Percentiles rank a stretch among this genome's conserved stretches.
phyloP scores from a whole-genome alignment of 1,140 invertebrate species.

The Drosophila erecta region DNA sequence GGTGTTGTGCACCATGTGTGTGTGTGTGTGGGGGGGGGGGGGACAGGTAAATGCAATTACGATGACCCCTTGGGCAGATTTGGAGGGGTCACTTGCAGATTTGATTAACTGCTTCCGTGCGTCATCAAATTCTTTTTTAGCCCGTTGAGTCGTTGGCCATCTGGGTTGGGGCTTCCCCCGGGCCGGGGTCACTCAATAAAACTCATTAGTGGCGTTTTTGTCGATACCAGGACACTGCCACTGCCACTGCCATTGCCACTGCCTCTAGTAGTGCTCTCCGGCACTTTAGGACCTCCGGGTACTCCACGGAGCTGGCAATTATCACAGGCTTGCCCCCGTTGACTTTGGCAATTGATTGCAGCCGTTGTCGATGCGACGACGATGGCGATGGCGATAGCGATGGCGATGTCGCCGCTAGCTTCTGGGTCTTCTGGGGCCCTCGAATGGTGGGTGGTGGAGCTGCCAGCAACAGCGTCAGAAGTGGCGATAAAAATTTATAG shows the following conservation, averaged over 20 bases:
- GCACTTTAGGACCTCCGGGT: conserved; percentile 9
- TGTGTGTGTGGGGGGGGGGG: conserved; percentile 4
- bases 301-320: conserved; percentile 66
- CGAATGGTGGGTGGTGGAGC: conserved; percentile 15
- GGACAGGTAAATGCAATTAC: conserved; percentile 65
- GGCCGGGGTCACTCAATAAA: conserved; percentile 64
- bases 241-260: background rate
- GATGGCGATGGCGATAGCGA: conserved; percentile 33
- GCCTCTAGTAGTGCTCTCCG: background rate
- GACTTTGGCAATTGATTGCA: conserved; percentile 82
- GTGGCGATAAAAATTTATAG: conserved; percentile 84
- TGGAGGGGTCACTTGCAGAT: conserved; percentile 66
- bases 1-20: conserved; percentile 13
- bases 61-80: conserved; percentile 40
- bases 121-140: conserved; percentile 77
- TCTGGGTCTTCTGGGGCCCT: conserved; percentile 19
- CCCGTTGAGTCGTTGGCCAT: conserved; percentile 1
- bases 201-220: conserved; percentile 82
- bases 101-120: conserved; percentile 83
- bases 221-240: conserved; percentile 23
- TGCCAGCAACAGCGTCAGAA: conserved; percentile 77
- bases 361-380: conserved; percentile 56
- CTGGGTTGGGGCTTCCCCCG: background rate
- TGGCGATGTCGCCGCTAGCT: conserved; percentile 50
- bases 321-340: conserved; percentile 74